Evolutionary conservation across 2,797 vertebrate genomes (phyloP), one percentile per base, ranked within the genome.

Genomic region (Cynopterus sphinx): DNA sequence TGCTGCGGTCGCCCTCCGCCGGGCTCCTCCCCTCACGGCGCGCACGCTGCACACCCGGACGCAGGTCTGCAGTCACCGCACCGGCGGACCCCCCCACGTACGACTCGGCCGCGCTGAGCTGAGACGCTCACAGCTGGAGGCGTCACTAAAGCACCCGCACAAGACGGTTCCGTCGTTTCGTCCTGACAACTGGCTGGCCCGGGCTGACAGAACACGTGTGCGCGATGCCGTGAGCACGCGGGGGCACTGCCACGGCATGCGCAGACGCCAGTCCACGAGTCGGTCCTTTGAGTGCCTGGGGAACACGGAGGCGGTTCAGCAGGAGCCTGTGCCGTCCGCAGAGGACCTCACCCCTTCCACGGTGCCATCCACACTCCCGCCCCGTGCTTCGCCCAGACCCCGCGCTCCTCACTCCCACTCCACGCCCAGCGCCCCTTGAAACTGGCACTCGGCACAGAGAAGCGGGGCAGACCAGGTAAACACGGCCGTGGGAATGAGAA

Each of bases 81-180:
- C 10, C 9, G 11, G 9, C 43, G 0, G 43, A 11, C 43, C 12
- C 43, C 43, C 43, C n/a, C 9, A 2, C 22, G 8, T 21, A 24
- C 65, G 17, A 21, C 5, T 9, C 6, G 26, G 51, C 33, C 41
- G 36, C 10, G 33, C 10, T 3, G 24, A n/a, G 22, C n/a, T n/a
- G n/a, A n/a, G n/a, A 17, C 3, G 9, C 36, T 26, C 33, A 19
- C 41, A 16, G 4, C 31, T 1, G 9, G n/a, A 49, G 49, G 31
- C 0, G 5, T 16, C 4, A 0, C 53, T 9, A 11, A 39, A 43
- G 0, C 0, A 10, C 2, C 55, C 28, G 12, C 9, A 12, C 19
- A 10, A 0, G 10, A 22, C 39, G 15, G 8, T 1, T 5, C 49
- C 31, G 4, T 2, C 5, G n/a, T 24, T 15, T 24, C 63, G 13